Evolutionary conservation across 2,888 invertebrate genomes (phyloP).

Genomic region (Thecocarcelia acutangulata): DNA sequence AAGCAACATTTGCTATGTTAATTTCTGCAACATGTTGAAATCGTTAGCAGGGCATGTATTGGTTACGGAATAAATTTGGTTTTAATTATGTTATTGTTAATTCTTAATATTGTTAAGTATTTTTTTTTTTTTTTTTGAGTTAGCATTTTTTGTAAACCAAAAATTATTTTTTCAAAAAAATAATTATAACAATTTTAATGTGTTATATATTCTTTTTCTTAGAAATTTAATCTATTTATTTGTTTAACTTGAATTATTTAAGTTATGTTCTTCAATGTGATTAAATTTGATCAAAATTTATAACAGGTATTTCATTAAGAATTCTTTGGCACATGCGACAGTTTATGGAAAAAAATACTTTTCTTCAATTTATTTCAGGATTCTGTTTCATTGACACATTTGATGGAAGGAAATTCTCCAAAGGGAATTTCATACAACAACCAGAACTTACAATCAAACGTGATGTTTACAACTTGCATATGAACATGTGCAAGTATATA

Average conservation of each 20-base stretch:
- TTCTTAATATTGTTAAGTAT: no score
- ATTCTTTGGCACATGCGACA: slow-evolving; percentile 2
- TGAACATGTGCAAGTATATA: no score
- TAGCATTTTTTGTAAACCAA: no score
- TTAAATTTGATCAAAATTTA: slow-evolving; percentile 20
- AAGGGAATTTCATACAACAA: slow-evolving; percentile 23
- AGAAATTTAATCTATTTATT: background rate
- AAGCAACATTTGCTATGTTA: no score
- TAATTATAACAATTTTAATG: no score
- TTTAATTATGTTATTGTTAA: no score
- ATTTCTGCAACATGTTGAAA: no score
- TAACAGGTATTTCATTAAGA: slow-evolving; percentile 5
- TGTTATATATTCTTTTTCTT: background rate
- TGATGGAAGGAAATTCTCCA: slow-evolving; percentile 37
- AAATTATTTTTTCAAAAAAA: no score
- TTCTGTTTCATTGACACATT: slow-evolving; percentile 35
- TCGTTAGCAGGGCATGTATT: no score
- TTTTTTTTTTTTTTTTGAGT: no score
- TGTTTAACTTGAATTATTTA: background rate
- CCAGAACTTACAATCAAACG: background rate
- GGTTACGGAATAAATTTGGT: no score
- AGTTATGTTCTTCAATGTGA: background rate
- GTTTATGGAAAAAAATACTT: background rate
- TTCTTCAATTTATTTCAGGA: slow-evolving; percentile 22
- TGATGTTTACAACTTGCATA: background rate